Conservation (phyloP, 2,113 vertebrate genomes). For the Cyphomyrus plagiostoma region DNA sequence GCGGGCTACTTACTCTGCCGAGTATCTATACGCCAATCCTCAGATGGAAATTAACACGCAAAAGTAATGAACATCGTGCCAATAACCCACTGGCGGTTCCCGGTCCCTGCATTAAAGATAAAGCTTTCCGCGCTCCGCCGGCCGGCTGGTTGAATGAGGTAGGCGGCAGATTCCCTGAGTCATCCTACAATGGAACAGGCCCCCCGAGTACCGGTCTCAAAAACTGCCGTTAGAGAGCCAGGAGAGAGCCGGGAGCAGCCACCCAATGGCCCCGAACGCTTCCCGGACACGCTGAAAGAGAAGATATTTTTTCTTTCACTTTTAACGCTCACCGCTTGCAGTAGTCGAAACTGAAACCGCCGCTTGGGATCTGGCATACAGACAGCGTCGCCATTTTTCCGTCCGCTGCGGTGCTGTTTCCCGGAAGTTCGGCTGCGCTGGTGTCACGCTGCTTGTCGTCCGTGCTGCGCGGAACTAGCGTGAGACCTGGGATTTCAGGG, state of each 20-base stretch:
- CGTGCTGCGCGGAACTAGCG: not conserved
- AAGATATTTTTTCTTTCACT: not conserved
- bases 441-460: not conserved
- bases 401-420: slow-evolving; percentile 36
- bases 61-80: not conserved
- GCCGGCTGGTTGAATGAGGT: not conserved
- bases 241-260: not conserved
- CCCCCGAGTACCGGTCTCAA: not conserved
- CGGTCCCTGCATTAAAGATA: not conserved
- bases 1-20: not conserved
- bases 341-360: slow-evolving; percentile 86
- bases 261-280: not conserved
- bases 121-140: not conserved
- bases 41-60: not conserved
- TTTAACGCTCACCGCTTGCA: slow-evolving; percentile 68
- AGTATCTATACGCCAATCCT: not conserved
- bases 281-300: not conserved
- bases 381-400: slow-evolving; percentile 74
- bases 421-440: slow-evolving; percentile 44
- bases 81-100: not conserved
- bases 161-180: slow-evolving; percentile 49
- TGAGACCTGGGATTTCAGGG: not conserved
- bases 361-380: slow-evolving; percentile 44
- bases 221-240: not conserved
- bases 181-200: slow-evolving; percentile 40